phyloP scores from a whole-genome alignment of 2,888 invertebrate genomes.

The Timandra comae region DNA sequence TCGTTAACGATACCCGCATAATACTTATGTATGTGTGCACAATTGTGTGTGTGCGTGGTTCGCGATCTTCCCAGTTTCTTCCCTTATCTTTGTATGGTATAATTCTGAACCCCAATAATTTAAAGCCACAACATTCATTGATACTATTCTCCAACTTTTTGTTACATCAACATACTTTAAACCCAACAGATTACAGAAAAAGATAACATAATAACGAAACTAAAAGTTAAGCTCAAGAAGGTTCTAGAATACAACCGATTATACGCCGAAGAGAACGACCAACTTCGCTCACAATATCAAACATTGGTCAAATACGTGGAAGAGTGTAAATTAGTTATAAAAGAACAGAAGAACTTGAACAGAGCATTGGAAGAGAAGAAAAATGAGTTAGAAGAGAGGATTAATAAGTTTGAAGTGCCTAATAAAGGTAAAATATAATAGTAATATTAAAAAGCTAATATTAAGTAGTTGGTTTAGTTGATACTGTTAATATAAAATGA shows the following conservation, averaged over 20 bases:
- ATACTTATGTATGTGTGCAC: no score
- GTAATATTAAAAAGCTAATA: background rate
- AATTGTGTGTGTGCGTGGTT: no score
- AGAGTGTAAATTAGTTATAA: conserved; percentile 67
- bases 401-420: conserved; percentile 56
- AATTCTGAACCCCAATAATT: no score
- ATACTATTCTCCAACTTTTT: no score
- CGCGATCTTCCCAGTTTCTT: no score
- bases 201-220: conserved; percentile 76
- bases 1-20: no score
- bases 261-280: conserved; percentile 79
- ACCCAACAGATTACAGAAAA: conserved; percentile 73
- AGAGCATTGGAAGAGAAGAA: conserved; percentile 46
- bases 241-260: conserved; percentile 79
- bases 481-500: no score
- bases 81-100: no score
- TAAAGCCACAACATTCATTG: no score
- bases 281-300: conserved; percentile 66
- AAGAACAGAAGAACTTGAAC: conserved; percentile 58
- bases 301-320: conserved; percentile 70
- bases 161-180: no score
- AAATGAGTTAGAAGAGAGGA: conserved; percentile 49
- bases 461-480: no score
- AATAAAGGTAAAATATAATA: conserved; percentile 49
- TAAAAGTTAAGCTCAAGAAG: conserved; percentile 78